A percentile compares a stretch with the other conserved stretches of the same genome.
phyloP scores from a whole-genome alignment of 2,888 invertebrate genomes.

The Balanococcus diminutus region DNA sequence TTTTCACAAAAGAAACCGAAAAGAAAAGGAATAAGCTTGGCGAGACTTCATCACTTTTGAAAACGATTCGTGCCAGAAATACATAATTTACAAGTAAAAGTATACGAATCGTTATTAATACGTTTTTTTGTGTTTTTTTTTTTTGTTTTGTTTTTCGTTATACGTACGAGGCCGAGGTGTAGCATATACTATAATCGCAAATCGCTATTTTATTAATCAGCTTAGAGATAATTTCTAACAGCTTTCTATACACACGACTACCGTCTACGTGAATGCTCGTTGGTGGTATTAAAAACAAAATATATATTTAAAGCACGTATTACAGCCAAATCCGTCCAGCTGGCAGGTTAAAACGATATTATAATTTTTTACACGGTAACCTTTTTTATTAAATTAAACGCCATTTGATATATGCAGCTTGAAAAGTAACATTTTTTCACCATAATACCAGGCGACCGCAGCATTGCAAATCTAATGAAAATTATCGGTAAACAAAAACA shows the following conservation, averaged over 20 bases:
- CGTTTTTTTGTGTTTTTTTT: not conserved
- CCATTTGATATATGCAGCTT: not conserved
- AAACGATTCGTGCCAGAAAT: slow-evolving; percentile 9
- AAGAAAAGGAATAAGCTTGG: not conserved
- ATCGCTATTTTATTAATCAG: slow-evolving; percentile 10
- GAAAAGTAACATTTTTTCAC: not conserved
- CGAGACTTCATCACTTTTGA: slow-evolving; percentile 10
- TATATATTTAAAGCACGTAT: not conserved
- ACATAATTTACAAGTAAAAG: slow-evolving; percentile 14
- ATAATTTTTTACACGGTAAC: slow-evolving; percentile 5
- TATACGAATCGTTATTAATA: slow-evolving; percentile 20
- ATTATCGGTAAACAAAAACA: not conserved
- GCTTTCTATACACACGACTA: not conserved
- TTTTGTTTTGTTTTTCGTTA: not conserved
- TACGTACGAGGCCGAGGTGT: not conserved
- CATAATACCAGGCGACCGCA: not conserved
- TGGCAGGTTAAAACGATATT: not conserved
- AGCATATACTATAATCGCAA: not conserved
- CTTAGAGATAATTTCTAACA: not conserved
- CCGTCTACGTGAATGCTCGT: not conserved
- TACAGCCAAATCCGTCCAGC: not conserved
- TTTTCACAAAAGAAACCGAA: not conserved
- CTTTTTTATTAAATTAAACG: slow-evolving; percentile 5
- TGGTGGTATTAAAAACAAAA: not conserved
- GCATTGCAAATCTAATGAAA: not conserved